Evolutionary conservation across 2,888 invertebrate genomes (phyloP).

Genomic region (Melieria crassipennis): DNA sequence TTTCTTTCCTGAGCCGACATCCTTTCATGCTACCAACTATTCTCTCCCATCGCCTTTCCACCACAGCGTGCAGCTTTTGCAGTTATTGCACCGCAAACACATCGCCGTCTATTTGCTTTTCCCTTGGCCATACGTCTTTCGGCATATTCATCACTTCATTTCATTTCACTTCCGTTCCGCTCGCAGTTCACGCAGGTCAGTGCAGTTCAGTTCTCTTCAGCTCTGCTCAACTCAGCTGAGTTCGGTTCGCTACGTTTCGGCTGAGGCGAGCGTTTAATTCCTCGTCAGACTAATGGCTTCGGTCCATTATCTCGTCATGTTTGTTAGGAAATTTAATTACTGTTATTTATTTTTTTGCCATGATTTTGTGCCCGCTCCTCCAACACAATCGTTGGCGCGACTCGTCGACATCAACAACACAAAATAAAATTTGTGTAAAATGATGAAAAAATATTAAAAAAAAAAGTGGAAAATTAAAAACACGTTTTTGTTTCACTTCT

Average conservation of each 20-base stretch:
- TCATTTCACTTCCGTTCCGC: not conserved
- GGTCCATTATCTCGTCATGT: constrained; percentile 66
- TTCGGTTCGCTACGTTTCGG: not conserved
- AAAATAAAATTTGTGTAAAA: constrained; percentile 27
- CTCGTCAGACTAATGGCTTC: constrained; percentile 56
- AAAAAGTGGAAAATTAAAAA: constrained; percentile 28
- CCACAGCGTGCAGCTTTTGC: not conserved
- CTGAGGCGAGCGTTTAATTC: constrained; percentile 13
- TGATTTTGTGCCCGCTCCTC: constrained; percentile 3
- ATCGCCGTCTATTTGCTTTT: too few relatives aligned
- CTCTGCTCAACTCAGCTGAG: constrained; percentile 23
- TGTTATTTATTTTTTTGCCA: constrained; percentile 58
- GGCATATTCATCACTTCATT: too few relatives aligned
- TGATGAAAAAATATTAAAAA: constrained; percentile 21
- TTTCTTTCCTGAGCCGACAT: too few relatives aligned
- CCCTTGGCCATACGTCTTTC: too few relatives aligned
- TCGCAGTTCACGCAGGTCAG: constrained; percentile 18
- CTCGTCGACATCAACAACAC: constrained; percentile 27
- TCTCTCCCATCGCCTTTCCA: not conserved
- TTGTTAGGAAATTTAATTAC: constrained; percentile 65
- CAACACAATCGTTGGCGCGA: constrained; percentile 23
- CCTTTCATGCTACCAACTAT: not conserved
- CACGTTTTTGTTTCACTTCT: constrained; percentile 28
- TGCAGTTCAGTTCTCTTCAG: constrained; percentile 24
- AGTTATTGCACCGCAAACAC: not conserved